A percentile compares a stretch with the other conserved stretches of the same genome.
Evolutionary conservation across 2,888 invertebrate species (phyloP).

Genomic region (Sclerodermus sp.): DNA sequence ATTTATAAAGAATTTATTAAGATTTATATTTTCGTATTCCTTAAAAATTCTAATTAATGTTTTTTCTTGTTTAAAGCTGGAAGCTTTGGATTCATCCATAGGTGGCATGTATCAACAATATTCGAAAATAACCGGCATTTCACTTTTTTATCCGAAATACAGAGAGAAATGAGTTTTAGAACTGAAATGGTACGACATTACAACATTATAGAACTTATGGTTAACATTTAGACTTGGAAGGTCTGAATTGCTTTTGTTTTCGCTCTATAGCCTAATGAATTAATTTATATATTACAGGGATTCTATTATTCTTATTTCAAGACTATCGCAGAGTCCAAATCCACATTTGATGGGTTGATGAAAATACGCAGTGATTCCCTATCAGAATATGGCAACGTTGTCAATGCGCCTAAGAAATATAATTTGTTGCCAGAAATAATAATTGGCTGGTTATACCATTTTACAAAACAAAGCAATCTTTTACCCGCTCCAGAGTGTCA

Average conservation of each 20-base stretch:
- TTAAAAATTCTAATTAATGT: too few relatives aligned
- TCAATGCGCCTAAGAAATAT: slow-evolving; percentile 81
- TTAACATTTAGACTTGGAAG: background rate
- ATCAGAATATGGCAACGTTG: slow-evolving; percentile 79
- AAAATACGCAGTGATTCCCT: slow-evolving; percentile 71
- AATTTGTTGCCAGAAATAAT: slow-evolving; percentile 82
- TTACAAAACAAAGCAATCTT: slow-evolving; percentile 52
- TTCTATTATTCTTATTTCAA: slow-evolving; percentile 90
- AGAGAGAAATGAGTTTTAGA: slow-evolving; percentile 82
- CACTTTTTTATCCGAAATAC: slow-evolving; percentile 78
- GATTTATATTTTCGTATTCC: too few relatives aligned
- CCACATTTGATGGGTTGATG: slow-evolving; percentile 66
- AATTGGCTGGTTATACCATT: slow-evolving; percentile 61
- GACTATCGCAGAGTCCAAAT: slow-evolving; percentile 70
- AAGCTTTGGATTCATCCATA: slow-evolving; percentile 64
- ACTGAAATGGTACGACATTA: slow-evolving; percentile 73
- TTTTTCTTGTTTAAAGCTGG: slow-evolving; percentile 59
- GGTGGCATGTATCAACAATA: slow-evolving; percentile 69
- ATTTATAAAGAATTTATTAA: too few relatives aligned
- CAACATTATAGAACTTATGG: background rate
- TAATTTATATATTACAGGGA: slow-evolving; percentile 60
- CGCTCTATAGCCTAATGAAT: background rate
- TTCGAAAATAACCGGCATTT: slow-evolving; percentile 86
- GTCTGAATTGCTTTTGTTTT: background rate
- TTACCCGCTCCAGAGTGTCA: slow-evolving; percentile 44